Conservation (phyloP, 2,113 vertebrate species). For the Leptocoma aspasia region DNA sequence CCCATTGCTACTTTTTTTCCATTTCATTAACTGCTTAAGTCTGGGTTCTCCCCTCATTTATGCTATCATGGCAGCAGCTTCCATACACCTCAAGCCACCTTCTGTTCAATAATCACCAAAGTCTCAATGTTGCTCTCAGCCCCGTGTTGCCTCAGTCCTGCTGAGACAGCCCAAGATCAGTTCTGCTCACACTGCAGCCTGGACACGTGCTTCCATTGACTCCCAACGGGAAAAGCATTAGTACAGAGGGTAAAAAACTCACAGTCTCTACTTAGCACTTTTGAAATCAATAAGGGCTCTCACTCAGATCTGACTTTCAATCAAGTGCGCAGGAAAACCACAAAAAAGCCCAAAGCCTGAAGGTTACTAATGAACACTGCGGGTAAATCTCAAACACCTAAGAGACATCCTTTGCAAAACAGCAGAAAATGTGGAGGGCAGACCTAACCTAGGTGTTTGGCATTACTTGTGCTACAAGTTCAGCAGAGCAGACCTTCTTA, state of each 20-base stretch:
- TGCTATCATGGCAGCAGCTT: background rate
- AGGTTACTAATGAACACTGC: background rate
- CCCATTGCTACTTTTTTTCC: background rate
- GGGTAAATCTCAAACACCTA: background rate
- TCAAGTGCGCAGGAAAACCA: background rate
- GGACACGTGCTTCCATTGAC: accelerated
- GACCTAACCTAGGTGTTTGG: background rate
- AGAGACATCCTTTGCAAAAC: background rate
- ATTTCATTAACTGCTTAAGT: background rate
- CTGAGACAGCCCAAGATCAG: background rate
- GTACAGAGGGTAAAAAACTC: background rate
- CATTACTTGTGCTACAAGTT: background rate
- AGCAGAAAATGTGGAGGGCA: background rate
- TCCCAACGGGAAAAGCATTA: background rate
- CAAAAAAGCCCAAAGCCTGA: background rate
- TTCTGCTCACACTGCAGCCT: background rate
- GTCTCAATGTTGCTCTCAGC: background rate
- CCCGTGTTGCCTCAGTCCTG: background rate
- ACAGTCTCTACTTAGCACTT: background rate
- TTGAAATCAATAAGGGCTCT: background rate
- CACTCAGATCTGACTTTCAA: background rate
- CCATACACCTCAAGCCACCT: background rate
- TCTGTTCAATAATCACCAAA: background rate
- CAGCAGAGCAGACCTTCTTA: background rate
- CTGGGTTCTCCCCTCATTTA: background rate